Conservation (phyloP, 2,888 invertebrate genomes). For the Scaeva pyrastri region DNA sequence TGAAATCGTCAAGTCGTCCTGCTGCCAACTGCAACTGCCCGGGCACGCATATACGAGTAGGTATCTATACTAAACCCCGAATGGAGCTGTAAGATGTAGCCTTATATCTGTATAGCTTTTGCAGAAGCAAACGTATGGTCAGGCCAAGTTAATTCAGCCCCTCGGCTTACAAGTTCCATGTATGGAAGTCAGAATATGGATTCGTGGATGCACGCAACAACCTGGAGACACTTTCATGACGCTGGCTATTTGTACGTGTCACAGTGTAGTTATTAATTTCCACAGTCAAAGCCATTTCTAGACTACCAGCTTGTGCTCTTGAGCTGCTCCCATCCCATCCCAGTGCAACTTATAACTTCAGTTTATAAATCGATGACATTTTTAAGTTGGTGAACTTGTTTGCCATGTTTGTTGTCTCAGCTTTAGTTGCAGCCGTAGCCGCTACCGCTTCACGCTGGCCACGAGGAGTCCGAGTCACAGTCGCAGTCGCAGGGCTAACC, state of each 20-base stretch:
- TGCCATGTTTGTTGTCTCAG: constrained; percentile 35
- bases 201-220: constrained; percentile 71
- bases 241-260: constrained; percentile 75
- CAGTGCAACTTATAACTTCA: constrained; percentile 7
- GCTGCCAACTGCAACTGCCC: constrained; percentile 53
- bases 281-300: constrained; percentile 72
- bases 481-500: not conserved
- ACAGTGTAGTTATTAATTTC: constrained; percentile 75
- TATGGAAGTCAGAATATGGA: constrained; percentile 62
- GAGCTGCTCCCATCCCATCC: constrained; percentile 9
- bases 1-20: constrained; percentile 72
- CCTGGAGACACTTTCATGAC: constrained; percentile 71
- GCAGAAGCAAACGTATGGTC: not conserved
- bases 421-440: not conserved
- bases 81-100: not conserved
- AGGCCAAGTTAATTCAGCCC: constrained; percentile 24
- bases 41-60: not conserved
- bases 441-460: not conserved
- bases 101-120: not conserved
- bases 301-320: constrained; percentile 53
- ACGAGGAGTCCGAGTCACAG: constrained; percentile 4
- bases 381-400: constrained; percentile 73
- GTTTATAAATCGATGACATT: constrained; percentile 67
- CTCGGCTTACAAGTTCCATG: constrained; percentile 38
- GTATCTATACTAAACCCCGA: not conserved